These are phyloP conservation scores for Epiperipatus broadwayi DNA, from an alignment of 2,888 invertebrate species.

Conservation along the genomic window DNA sequence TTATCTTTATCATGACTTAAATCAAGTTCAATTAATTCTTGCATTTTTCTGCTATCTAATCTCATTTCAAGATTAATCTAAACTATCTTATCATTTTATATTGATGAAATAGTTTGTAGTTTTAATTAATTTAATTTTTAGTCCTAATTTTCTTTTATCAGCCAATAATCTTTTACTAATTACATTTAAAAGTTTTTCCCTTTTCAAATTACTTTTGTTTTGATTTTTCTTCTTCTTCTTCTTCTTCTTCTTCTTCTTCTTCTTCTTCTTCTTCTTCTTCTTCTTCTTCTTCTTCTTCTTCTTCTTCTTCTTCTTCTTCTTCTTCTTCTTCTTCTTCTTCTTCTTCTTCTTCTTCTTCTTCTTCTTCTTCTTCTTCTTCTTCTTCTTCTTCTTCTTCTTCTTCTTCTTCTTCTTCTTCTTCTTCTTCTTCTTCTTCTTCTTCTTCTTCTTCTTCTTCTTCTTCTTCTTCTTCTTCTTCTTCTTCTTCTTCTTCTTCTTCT, in stretches of 20 bases:
- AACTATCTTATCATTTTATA: no score
- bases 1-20: no score
- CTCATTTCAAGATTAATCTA: no score
- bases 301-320: slow-evolving; percentile 12
- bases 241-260: slow-evolving; percentile 15
- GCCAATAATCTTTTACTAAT: no score
- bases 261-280: slow-evolving; percentile 11
- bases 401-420: slow-evolving; percentile 12
- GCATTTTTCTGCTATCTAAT: no score
- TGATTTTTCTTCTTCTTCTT: no score
- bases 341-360: slow-evolving; percentile 12
- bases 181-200: no score
- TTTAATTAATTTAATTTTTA: no score
- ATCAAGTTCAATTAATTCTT: no score
- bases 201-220: no score
- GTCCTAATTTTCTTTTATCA: no score
- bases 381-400: slow-evolving; percentile 12
- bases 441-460: slow-evolving; percentile 13
- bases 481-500: slow-evolving; percentile 13
- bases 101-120: no score
- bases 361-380: slow-evolving; percentile 12
- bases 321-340: slow-evolving; percentile 12
- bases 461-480: slow-evolving; percentile 11
- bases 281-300: slow-evolving; percentile 13
- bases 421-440: slow-evolving; percentile 12